Evolutionary conservation across 2,888 invertebrate species (phyloP).

Genomic region (Elmis aenea): DNA sequence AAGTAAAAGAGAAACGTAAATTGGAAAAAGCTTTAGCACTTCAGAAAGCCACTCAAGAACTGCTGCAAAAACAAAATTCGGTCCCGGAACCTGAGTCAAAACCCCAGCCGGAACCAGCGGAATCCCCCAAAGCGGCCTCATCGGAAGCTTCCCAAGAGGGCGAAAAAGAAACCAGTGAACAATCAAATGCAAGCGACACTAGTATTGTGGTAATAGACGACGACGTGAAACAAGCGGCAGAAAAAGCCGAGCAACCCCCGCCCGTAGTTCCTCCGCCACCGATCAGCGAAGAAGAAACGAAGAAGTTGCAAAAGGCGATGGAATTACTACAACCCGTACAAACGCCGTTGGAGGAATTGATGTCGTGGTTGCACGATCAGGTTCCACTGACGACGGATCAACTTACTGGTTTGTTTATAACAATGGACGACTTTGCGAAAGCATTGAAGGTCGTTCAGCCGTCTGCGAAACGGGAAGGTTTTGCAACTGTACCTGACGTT

Average conservation of each 20-base stretch:
- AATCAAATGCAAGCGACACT: conserved; percentile 46
- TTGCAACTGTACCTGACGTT: conserved; percentile 94
- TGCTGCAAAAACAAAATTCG: conserved; percentile 18
- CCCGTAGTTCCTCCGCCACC: background rate
- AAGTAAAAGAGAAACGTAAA: conserved; percentile 36
- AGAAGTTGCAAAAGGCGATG: conserved; percentile 15
- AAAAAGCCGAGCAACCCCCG: conserved; percentile 21
- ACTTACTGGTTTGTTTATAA: conserved; percentile 61
- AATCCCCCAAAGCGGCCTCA: conserved; percentile 11
- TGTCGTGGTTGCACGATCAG: conserved; percentile 61
- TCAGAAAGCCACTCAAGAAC: conserved; percentile 23
- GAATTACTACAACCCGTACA: conserved; percentile 10
- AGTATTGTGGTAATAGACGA: conserved; percentile 27
- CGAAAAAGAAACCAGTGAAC: conserved; percentile 31
- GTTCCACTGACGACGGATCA: conserved; percentile 59
- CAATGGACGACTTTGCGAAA: conserved; percentile 68
- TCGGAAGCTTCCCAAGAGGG: conserved; percentile 4
- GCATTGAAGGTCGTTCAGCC: conserved; percentile 84
- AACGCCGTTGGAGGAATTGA: conserved; percentile 52
- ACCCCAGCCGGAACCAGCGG: conserved; percentile 6
- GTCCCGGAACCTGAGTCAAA: conserved; percentile 17
- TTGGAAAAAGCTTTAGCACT: conserved; percentile 24
- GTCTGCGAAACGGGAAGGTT: conserved; percentile 93
- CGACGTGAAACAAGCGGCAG: conserved; percentile 25
- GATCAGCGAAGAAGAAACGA: conserved; percentile 8